phyloP scores from a whole-genome alignment of 1,140 invertebrate genomes.

The Panagrolaimus sp. region DNA sequence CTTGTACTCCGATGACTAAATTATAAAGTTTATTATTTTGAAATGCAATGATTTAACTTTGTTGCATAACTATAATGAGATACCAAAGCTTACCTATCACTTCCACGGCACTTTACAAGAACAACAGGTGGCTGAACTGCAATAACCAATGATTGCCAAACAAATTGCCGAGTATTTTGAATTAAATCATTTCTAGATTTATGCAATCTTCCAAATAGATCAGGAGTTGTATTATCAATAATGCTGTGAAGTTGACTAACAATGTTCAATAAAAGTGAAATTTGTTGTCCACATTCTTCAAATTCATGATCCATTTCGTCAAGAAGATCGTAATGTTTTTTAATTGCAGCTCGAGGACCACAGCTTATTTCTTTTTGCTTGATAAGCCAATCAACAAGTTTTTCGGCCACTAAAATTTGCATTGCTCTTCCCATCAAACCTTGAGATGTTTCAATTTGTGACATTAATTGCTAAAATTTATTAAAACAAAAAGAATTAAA shows the following conservation, averaged over 20 bases:
- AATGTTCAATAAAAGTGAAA: conserved; percentile 18
- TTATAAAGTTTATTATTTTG: no score
- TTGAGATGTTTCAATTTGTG: conserved; percentile 23
- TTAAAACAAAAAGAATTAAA: not conserved
- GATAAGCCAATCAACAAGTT: conserved; percentile 25
- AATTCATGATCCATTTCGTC: conserved; percentile 24
- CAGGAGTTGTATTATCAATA: not conserved
- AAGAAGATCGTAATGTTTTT: conserved; percentile 24
- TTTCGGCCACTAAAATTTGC: conserved; percentile 25
- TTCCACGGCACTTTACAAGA: conserved; percentile 29
- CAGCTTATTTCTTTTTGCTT: conserved; percentile 24
- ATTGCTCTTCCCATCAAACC: conserved; percentile 20
- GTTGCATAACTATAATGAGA: no score
- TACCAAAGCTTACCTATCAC: conserved; percentile 17
- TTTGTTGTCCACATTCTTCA: conserved; percentile 26
- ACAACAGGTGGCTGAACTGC: conserved; percentile 24
- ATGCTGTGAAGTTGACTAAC: not conserved
- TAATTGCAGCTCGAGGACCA: conserved; percentile 15
- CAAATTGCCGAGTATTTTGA: conserved; percentile 23
- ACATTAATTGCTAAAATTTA: conserved; percentile 17
- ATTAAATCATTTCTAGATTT: conserved; percentile 17
- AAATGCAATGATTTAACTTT: no score
- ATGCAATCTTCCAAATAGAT: conserved; percentile 12
- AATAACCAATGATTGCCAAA: conserved; percentile 27
- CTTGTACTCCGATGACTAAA: conserved; percentile 21